phyloP scores from a whole-genome alignment of 2,888 invertebrate species.

The Xestia xanthographa region DNA sequence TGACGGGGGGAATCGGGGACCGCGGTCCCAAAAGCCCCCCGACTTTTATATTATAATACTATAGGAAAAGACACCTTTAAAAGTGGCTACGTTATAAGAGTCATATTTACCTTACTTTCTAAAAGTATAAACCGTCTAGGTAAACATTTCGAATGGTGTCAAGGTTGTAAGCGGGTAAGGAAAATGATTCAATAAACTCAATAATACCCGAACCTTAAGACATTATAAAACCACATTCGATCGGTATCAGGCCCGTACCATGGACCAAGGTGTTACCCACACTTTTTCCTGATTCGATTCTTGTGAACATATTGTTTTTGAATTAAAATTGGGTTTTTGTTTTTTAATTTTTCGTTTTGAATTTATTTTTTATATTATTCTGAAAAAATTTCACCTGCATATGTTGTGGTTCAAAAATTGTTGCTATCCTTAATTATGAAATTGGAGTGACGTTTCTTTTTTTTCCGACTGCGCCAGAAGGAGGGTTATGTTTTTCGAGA shows the following conservation, averaged over 20 bases:
- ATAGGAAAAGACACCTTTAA: neutral
- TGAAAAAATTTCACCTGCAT: neutral
- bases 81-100: neutral
- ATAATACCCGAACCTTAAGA: slow-evolving; percentile 15
- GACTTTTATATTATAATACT: too few species aligned
- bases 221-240: slow-evolving; percentile 22
- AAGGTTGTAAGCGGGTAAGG: slow-evolving; percentile 27
- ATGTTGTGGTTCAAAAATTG: neutral
- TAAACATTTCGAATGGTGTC: slow-evolving; percentile 28
- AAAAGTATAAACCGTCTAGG: neutral
- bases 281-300: slow-evolving; percentile 51
- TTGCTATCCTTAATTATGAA: neutral
- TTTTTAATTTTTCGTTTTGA: slow-evolving; percentile 3
- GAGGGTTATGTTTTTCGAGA: too few species aligned
- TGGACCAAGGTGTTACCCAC: slow-evolving; percentile 20
- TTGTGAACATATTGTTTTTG: slow-evolving; percentile 11
- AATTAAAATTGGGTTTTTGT: slow-evolving; percentile 31
- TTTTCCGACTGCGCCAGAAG: too few species aligned
- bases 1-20: too few species aligned
- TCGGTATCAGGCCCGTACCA: slow-evolving; percentile 17
- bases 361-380: neutral
- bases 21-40: too few species aligned
- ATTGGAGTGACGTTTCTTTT: too few species aligned
- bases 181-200: slow-evolving; percentile 29
- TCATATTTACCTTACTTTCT: slow-evolving; percentile 10